These are phyloP conservation scores for Chaenodraco wilsoni DNA, from an alignment of 2,797 vertebrate genomes.

Conservation along the genomic window DNA sequence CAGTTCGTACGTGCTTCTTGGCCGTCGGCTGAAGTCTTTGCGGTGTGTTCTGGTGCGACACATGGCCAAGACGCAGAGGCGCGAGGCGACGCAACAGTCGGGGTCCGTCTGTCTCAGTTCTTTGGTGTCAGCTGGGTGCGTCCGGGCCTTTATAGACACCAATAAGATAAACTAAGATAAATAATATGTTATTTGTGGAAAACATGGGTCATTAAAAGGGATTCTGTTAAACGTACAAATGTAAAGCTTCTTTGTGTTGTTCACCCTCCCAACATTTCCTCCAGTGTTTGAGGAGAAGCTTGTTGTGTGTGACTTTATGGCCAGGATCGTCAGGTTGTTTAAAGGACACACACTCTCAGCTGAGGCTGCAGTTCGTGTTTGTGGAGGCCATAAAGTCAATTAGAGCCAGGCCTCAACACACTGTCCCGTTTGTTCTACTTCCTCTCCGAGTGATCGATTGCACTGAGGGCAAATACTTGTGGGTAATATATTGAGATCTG, in stretches of 20 bases:
- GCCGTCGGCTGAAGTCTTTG: too few species aligned
- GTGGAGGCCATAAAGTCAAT: slow-evolving; percentile 61
- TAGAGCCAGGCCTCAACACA: slow-evolving; percentile 32
- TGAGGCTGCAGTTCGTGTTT: slow-evolving; percentile 57
- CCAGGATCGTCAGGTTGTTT: slow-evolving; percentile 42
- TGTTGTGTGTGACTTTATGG: slow-evolving; percentile 38
- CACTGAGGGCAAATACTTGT: background rate
- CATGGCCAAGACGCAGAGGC: too few species aligned
- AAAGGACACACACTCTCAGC: slow-evolving; percentile 42
- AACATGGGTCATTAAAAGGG: background rate
- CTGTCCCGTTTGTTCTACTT: slow-evolving; percentile 34
- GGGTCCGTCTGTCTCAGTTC: too few species aligned
- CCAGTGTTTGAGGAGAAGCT: slow-evolving; percentile 39
- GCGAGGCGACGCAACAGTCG: too few species aligned
- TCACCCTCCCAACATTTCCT: slow-evolving; percentile 26
- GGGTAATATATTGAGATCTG: background rate
- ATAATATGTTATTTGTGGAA: too few species aligned
- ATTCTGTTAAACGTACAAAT: slow-evolving; percentile 24
- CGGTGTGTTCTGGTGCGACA: too few species aligned
- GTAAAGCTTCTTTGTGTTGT: background rate
- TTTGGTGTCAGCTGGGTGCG: too few species aligned
- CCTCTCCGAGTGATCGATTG: slow-evolving; percentile 10
- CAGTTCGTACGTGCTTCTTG: too few species aligned
- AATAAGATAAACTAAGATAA: too few species aligned
- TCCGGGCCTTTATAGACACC: too few species aligned